Conservation (phyloP, 1,140 invertebrate genomes). For the Drosophila serrata region DNA sequence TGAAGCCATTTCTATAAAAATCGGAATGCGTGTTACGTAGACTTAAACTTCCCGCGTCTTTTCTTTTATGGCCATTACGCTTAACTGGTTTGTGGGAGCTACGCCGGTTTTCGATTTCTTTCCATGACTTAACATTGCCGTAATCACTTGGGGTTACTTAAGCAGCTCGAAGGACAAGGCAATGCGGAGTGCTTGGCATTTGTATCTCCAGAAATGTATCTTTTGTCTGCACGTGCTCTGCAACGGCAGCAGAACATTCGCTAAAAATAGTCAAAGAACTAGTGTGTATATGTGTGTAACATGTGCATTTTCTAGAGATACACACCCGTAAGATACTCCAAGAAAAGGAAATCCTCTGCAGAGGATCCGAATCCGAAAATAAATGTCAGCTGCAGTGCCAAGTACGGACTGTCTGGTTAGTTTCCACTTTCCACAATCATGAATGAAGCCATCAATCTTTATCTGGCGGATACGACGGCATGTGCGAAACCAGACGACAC, state of each 20-base stretch:
- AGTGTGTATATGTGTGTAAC: neutral
- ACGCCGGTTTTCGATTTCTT: slow-evolving; percentile 31
- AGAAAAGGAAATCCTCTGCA: slow-evolving; percentile 27
- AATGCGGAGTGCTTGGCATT: slow-evolving; percentile 1
- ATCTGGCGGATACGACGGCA: slow-evolving; percentile 65
- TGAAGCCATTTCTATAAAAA: slow-evolving; percentile 2
- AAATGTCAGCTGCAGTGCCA: slow-evolving; percentile 17
- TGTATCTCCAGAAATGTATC: slow-evolving; percentile 31
- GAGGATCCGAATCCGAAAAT: slow-evolving; percentile 34
- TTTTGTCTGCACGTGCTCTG: slow-evolving; percentile 35
- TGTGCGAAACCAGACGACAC: slow-evolving; percentile 56
- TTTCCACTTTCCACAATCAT: slow-evolving; percentile 17
- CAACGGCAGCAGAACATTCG: slow-evolving; percentile 1
- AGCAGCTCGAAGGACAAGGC: slow-evolving; percentile 40
- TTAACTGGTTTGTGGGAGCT: slow-evolving; percentile 33
- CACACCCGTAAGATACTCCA: slow-evolving; percentile 11
- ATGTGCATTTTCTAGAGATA: slow-evolving; percentile 26
- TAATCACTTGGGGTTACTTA: slow-evolving; percentile 32
- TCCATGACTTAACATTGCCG: slow-evolving; percentile 21
- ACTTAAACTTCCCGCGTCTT: slow-evolving; percentile 25
- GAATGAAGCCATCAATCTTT: slow-evolving; percentile 42
- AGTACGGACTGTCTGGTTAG: slow-evolving; percentile 20
- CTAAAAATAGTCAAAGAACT: slow-evolving; percentile 43
- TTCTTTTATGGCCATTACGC: slow-evolving; percentile 37
- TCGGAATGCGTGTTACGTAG: slow-evolving; percentile 10